Percentiles rank a stretch among this genome's conserved stretches.
phyloP scores from a whole-genome alignment of 1,140 invertebrate genomes.

The Diploscapter pachys region DNA sequence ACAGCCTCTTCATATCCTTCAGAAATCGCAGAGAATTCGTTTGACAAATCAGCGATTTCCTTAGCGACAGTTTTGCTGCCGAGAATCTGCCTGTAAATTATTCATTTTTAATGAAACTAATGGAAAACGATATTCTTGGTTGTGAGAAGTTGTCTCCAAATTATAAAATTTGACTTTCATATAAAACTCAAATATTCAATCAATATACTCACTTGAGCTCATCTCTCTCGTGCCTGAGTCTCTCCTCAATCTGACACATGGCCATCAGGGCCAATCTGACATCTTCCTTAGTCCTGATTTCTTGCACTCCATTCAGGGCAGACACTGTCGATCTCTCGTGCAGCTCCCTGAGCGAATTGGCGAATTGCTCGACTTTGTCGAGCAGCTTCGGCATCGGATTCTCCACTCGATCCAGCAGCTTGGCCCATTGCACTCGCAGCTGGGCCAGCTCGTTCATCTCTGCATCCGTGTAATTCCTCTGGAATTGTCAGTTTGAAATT shows the following conservation, averaged over 20 bases:
- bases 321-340: constrained; percentile 2
- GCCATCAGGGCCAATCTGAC: constrained; percentile 19
- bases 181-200: constrained; percentile 6
- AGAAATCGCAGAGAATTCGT: constrained; percentile 20
- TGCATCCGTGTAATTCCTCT: background rate
- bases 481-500: no score
- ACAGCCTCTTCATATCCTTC: constrained; percentile 35
- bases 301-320: constrained; percentile 10
- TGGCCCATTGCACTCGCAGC: constrained; percentile 17
- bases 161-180: background rate
- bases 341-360: background rate
- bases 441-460: constrained; percentile 13
- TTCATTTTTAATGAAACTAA: background rate
- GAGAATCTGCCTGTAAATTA: constrained; percentile 22
- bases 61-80: constrained; percentile 8
- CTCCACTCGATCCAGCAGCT: constrained; percentile 5
- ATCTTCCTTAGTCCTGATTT: constrained; percentile 32
- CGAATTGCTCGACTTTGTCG: constrained; percentile 14
- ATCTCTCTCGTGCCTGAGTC: constrained; percentile 26
- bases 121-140: background rate
- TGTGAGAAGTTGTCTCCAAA: background rate
- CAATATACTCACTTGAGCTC: constrained; percentile 23
- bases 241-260: constrained; percentile 14
- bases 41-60: constrained; percentile 10
- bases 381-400: constrained; percentile 19